phyloP scores from a whole-genome alignment of 2,797 vertebrate genomes.

The Poeciliopsis presidionis region DNA sequence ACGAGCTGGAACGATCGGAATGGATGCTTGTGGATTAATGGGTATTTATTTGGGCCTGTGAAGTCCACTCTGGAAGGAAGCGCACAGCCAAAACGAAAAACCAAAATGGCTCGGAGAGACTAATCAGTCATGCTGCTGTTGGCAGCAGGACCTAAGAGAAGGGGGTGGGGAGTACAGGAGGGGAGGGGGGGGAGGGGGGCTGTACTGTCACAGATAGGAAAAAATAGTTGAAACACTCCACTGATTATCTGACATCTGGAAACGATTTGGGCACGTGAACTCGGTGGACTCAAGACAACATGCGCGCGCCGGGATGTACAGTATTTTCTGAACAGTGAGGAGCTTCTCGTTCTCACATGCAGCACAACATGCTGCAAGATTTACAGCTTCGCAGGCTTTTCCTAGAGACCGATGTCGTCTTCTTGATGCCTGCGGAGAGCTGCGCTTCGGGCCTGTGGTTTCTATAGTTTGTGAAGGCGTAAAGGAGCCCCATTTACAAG shows the following conservation, averaged over 20 bases:
- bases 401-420: constrained; percentile 10
- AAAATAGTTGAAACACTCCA: constrained; percentile 48
- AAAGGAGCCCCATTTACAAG: background rate
- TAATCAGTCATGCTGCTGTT: constrained; percentile 25
- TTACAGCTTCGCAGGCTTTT: constrained; percentile 21
- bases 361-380: constrained; percentile 38
- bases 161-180: background rate
- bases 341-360: constrained; percentile 40
- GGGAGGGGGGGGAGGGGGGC: background rate
- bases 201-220: constrained; percentile 48
- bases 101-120: constrained; percentile 14
- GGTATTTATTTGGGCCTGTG: constrained; percentile 38
- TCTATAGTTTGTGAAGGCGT: constrained; percentile 22
- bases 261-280: constrained; percentile 68
- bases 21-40: constrained; percentile 25
- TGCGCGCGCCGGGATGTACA: constrained; percentile 48
- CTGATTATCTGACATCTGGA: constrained; percentile 83
- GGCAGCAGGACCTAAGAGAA: constrained; percentile 3
- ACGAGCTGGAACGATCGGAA: constrained; percentile 22
- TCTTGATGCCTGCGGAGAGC: constrained; percentile 9
- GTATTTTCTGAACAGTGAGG: constrained; percentile 42
- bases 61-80: constrained; percentile 23
- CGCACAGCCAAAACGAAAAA: constrained; percentile 31
- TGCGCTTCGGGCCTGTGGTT: constrained; percentile 22
- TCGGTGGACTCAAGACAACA: constrained; percentile 58